A percentile compares a stretch with the other conserved stretches of the same genome.
phyloP scores from a whole-genome alignment of 2,113 vertebrate genomes.

The Shinisaurus crocodilurus region DNA sequence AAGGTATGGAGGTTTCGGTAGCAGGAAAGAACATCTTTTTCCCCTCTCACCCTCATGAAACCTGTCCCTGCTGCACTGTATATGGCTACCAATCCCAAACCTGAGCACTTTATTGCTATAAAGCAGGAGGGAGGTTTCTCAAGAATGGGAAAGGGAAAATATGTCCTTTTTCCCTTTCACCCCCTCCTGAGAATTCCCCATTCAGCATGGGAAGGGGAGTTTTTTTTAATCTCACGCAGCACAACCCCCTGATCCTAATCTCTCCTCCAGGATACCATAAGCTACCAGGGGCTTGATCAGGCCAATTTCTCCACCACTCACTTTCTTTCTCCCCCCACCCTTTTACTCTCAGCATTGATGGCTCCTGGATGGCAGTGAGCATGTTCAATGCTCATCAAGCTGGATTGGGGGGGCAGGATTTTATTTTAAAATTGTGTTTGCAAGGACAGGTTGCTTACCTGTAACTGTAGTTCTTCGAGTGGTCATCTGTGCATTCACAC shows the following conservation, averaged over 20 bases:
- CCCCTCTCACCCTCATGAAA: neutral
- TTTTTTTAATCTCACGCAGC: too few species aligned
- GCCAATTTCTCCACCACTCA: neutral
- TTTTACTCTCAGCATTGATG: neutral
- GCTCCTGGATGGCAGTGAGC: neutral
- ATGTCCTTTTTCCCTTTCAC: too few species aligned
- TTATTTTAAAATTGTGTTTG: neutral
- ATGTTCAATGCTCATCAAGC: neutral
- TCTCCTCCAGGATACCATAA: neutral
- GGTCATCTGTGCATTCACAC: too few species aligned
- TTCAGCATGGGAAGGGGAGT: neutral
- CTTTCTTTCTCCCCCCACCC: neutral
- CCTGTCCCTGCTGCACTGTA: neutral
- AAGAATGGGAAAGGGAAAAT: neutral
- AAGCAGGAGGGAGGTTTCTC: neutral
- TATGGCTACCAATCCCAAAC: neutral
- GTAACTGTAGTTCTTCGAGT: too few species aligned
- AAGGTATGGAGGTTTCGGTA: neutral
- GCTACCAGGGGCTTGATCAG: neutral
- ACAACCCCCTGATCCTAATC: too few species aligned
- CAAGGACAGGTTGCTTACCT: too few species aligned
- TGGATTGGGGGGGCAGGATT: neutral
- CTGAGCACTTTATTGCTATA: neutral
- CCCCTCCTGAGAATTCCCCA: neutral
- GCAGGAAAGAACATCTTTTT: neutral